phyloP scores from a whole-genome alignment of 2,113 vertebrate genomes.

The Fregata magnificens region DNA sequence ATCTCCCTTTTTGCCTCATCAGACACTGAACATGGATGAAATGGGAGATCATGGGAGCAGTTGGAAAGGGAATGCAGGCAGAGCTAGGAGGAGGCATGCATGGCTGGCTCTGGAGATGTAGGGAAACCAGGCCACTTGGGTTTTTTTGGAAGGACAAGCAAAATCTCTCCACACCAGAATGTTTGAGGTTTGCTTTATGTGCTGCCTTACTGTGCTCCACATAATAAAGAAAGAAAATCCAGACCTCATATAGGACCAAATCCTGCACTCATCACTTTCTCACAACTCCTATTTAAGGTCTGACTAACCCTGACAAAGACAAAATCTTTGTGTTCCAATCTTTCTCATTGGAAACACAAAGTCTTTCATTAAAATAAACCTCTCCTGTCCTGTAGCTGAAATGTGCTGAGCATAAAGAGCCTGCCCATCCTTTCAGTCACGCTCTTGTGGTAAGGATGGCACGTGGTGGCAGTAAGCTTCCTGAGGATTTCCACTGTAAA shows the following conservation, averaged over 20 bases:
- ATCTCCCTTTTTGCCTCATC: background rate
- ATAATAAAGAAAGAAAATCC: background rate
- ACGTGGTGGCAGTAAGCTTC: background rate
- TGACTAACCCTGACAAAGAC: background rate
- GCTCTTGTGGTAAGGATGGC: background rate
- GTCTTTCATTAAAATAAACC: background rate
- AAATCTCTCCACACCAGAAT: background rate
- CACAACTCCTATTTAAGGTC: background rate
- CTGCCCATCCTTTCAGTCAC: background rate
- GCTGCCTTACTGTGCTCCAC: background rate
- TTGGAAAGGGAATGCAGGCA: background rate
- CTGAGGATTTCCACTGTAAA: background rate
- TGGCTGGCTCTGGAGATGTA: background rate
- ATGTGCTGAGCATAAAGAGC: background rate
- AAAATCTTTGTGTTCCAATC: background rate
- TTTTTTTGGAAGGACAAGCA: background rate
- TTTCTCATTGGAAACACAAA: background rate
- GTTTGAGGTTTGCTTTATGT: background rate
- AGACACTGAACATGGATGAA: background rate
- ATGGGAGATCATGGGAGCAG: background rate
- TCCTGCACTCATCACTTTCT: background rate
- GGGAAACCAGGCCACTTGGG: background rate
- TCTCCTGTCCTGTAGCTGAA: background rate
- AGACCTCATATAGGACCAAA: background rate
- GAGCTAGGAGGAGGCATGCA: background rate